Base-by-base conservation (phyloP, 1,140 invertebrate genomes). In the Zaprionus gabonicus region DNA sequence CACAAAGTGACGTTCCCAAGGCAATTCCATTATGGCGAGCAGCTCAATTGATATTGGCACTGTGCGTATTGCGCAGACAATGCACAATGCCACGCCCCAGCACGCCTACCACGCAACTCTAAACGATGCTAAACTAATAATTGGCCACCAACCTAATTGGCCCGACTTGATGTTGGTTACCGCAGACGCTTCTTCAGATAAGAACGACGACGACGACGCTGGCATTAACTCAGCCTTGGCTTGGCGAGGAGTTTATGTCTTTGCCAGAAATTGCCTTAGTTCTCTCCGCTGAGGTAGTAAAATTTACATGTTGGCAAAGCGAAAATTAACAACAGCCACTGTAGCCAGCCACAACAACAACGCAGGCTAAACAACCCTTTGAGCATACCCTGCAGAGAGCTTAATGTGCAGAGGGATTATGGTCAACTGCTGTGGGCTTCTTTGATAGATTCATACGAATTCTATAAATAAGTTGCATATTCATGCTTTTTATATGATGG, bases 1-100 rank as follows among this genome's bases (percentile, higher is more conserved):
- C 64, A 87, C 76, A 86, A 82, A 86, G 79, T 86, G 84, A 81
- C 84, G 84, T 87, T 87, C 84, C 84, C 84, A 88, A 87, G 84
- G 84, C 84, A 82, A 87, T 87, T 88, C 84, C 73, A 87, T 87
- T 87, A 87, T 83, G 78, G 78, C 74, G 73, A 55, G 78, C 88
- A 72, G 78, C 73, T 82, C 84, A 87, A 88, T 87, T 88, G 81
- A 87, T 87, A 87, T 87, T 87, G 84, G 77, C 77, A 80, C 77
- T 73, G 51, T 73, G 74, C 38, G 77, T 7, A 17, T 64, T 70
- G 64, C 67, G 64, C 65, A 64, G 77, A 77, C 57, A 75, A 77
- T 57, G 31, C 15, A 41, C n/a, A 46, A 46, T 17, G 27, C 20
- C 46, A 51, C 10, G 46, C 46, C 46, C 46, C 46, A 12, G 10